Base-by-base conservation (phyloP, 2,888 invertebrate genomes). In the Hyalella azteca region DNA sequence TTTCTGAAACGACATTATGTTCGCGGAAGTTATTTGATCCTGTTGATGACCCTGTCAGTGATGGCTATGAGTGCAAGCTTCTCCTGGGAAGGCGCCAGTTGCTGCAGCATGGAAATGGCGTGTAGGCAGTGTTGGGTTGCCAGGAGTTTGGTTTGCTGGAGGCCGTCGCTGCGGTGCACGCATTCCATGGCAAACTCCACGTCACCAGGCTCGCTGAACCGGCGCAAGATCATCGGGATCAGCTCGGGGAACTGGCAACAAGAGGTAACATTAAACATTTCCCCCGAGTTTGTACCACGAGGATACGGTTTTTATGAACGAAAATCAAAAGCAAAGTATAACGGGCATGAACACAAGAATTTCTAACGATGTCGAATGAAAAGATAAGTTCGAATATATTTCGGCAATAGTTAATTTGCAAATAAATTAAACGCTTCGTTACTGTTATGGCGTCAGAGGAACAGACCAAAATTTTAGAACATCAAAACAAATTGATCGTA, bases 211-310 rank as follows among this genome's bases (percentile, higher is more conserved):
- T 96, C 93, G 88, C 93, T 93, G 90, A 99, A 98, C 86, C 98
- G 92, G 87, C 98, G 91, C 95, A 96, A 95, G 87, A 99, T 97
- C 94, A 99, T 94, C 78, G 95, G 93, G 88, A 97, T 95, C 86
- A 99, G 90, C 89, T 98, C 97, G 32, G 97, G 97, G 88, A 93
- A 96, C 95, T 97, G 90, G 50, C 85, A 90, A 89, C 83, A 78
- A 2, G 45, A 36, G 19, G 29, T 60, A n/a, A n/a, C n/a, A n/a
- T n/a, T n/a, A n/a, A n/a, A 15, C 19, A 49, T 19, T 15, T 49
- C 15, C 15, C 15, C 15, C 19, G 19, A 15, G 49, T 49, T n/a
- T n/a, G n/a, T n/a, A n/a, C n/a, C n/a, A n/a, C n/a, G n/a, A n/a
- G n/a, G n/a, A n/a, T n/a, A n/a, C n/a, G n/a, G n/a, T n/a, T n/a